These are phyloP conservation scores for Euwallacea similis DNA, from an alignment of 1,140 invertebrate genomes.

Conservation along the genomic window DNA sequence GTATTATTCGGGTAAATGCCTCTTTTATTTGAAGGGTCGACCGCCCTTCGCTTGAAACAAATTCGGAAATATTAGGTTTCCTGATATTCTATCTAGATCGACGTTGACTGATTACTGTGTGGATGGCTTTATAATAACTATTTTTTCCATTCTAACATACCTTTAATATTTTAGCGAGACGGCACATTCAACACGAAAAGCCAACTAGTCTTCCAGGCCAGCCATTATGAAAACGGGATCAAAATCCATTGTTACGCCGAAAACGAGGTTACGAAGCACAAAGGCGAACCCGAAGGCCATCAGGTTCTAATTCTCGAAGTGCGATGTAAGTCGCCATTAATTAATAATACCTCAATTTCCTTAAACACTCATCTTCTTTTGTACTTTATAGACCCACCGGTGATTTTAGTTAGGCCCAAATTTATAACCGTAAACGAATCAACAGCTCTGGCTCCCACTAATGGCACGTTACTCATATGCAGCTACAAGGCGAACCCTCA, in stretches of 20 bases:
- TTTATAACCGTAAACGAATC: slow-evolving; percentile 80
- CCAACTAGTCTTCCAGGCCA: slow-evolving; percentile 74
- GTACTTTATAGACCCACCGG: slow-evolving; percentile 72
- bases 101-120: too few species aligned
- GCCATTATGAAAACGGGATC: slow-evolving; percentile 77
- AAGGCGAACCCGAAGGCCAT: slow-evolving; percentile 71
- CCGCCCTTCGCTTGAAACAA: too few species aligned
- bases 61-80: too few species aligned
- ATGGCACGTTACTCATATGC: slow-evolving; percentile 65
- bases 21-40: slow-evolving; percentile 4
- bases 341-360: too few species aligned
- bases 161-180: slow-evolving; percentile 59
- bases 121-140: neutral
- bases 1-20: slow-evolving; percentile 22
- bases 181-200: slow-evolving; percentile 78
- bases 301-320: slow-evolving; percentile 72
- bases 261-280: slow-evolving; percentile 75
- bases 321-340: slow-evolving; percentile 71
- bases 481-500: slow-evolving; percentile 82
- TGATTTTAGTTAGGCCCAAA: slow-evolving; percentile 69
- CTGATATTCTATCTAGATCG: too few species aligned
- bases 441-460: slow-evolving; percentile 58
- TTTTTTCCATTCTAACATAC: neutral
- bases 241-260: slow-evolving; percentile 77
- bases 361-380: too few species aligned